Evolutionary conservation across 2,113 vertebrate genomes (phyloP), one percentile per base, ranked within the genome.

Genomic region (Neogobius melanostomus): DNA sequence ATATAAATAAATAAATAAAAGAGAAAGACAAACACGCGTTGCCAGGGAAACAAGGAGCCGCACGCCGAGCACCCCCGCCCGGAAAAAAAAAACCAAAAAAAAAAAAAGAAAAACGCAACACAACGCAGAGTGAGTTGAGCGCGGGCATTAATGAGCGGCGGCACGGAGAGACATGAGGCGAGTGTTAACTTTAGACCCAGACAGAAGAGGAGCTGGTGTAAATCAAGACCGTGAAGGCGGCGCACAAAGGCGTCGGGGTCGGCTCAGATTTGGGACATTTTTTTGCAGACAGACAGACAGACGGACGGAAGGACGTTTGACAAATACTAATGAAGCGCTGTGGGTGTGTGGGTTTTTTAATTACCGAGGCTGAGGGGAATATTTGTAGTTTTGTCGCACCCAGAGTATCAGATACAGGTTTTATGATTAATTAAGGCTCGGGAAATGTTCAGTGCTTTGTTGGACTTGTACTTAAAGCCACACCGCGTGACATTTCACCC

Each of bases 1-100:
- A 47, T 28, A 6, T 11, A 7, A 42, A 28, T 5, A 10, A 56
- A 56, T 3, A 11, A 36, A 57, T 11, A 36, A 12, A n/a, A 94
- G 94, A 6, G 75, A 77, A 77, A 83, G 89, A 86, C 79, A 89
- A 77, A 84, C 75, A 72, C 3, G 71, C 81, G 86, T 88, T 90
- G 88, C 90, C 88, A 91, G 65, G 88, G 88, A 83, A 91, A 91
- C 88, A 89, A 81, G 79, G 63, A 78, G 74, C 81, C 69, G 65
- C 86, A 85, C 84, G 83, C 64, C 78, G 59, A 69, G 71, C 64
- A 65, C 43, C 68, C 28, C 28, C 28, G 1, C 28, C 28, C 21
- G 1, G 21, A 36, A 36, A 36, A 36, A 36, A 36, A 36, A 36
- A 28, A 28, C n/a, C n/a, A n/a, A 28, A 28, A 28, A 28, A 28